Conservation (phyloP, 2,113 vertebrate genomes). For the Labeo rohita region DNA sequence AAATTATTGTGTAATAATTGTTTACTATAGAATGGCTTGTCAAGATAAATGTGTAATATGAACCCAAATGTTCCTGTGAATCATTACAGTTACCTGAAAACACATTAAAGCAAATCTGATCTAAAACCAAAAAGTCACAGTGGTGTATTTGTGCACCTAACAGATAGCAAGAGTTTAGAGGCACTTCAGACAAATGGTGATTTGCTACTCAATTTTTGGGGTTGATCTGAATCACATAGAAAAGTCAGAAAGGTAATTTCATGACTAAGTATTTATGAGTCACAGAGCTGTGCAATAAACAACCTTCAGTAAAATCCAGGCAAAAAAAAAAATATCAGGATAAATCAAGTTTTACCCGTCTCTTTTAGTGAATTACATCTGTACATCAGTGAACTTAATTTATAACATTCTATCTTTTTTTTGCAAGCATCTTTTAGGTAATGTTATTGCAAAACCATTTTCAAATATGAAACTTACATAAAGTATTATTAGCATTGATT, state of each 20-base stretch:
- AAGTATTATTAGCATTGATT: conserved; percentile 4
- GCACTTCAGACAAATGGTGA: conserved; percentile 15
- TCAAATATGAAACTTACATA: not conserved
- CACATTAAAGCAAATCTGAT: not conserved
- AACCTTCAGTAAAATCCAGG: not conserved
- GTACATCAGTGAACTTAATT: not conserved
- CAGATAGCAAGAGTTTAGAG: not conserved
- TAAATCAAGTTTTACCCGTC: not conserved
- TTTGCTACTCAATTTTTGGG: not conserved
- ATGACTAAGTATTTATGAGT: not conserved
- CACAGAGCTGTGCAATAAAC: not conserved
- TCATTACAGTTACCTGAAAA: not conserved
- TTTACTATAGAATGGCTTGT: not conserved
- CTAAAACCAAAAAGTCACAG: not conserved
- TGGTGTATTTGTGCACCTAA: not conserved
- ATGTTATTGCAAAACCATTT: not conserved
- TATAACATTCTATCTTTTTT: not conserved
- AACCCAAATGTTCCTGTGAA: not conserved
- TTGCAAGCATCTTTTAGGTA: not conserved
- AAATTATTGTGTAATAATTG: not conserved
- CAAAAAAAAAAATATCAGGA: not conserved
- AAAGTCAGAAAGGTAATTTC: not conserved
- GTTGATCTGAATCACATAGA: not conserved
- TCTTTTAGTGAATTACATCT: not conserved
- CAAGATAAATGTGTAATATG: not conserved